phyloP scores from a whole-genome alignment of 1,140 invertebrate species.

The Dermatophagoides farinae region DNA sequence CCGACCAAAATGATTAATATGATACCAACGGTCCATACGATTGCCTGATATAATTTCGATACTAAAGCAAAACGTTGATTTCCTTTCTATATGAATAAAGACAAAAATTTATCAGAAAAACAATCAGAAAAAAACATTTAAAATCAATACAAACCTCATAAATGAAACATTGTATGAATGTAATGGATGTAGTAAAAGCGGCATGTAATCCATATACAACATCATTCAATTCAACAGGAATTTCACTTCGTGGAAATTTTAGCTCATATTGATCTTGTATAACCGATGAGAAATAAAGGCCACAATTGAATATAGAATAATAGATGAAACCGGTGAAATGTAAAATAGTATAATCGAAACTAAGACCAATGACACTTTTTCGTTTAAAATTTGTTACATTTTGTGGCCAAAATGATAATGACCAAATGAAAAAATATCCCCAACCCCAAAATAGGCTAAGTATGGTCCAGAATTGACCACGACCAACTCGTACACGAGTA shows the following conservation, averaged over 20 bases:
- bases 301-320: conserved; percentile 81
- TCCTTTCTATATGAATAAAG: not conserved
- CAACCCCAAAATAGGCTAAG: conserved; percentile 56
- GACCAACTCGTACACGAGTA: conserved; percentile 5
- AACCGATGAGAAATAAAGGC: conserved; percentile 55
- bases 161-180: conserved; percentile 64
- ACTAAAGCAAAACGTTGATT: not conserved
- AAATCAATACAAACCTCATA: conserved; percentile 63
- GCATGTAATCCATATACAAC: conserved; percentile 89
- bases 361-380: conserved; percentile 89
- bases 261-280: conserved; percentile 57
- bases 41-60: not conserved
- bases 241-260: conserved; percentile 56
- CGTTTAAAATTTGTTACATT: conserved; percentile 71
- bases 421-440: conserved; percentile 95
- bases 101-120: no score
- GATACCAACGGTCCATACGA: not conserved
- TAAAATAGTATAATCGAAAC: conserved; percentile 80
- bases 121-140: not conserved
- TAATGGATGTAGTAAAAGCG: conserved; percentile 54
- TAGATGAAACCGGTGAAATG: conserved; percentile 81
- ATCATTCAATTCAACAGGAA: conserved; percentile 91
- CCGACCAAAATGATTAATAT: not conserved
- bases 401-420: conserved; percentile 94
- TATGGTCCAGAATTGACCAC: not conserved